phyloP scores from a whole-genome alignment of 2,797 vertebrate species.

The Ptychadena robeensis region DNA sequence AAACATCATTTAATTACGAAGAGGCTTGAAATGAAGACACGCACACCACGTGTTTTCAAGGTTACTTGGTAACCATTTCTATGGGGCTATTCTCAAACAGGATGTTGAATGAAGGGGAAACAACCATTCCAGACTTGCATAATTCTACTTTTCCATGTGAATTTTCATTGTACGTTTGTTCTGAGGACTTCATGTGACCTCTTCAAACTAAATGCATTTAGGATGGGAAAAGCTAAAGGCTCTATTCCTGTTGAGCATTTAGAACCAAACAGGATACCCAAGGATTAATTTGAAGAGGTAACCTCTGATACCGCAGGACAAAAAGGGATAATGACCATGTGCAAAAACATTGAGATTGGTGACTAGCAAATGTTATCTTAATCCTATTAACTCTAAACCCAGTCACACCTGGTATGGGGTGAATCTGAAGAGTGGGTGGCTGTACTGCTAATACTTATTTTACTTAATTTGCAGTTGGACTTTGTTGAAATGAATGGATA shows the following conservation, averaged over 20 bases:
- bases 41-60: slow-evolving; percentile 28
- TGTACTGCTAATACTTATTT: slow-evolving; percentile 39
- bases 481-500: slow-evolving; percentile 27
- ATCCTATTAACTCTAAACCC: slow-evolving; percentile 58
- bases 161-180: slow-evolving; percentile 22
- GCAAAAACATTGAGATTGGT: slow-evolving; percentile 52
- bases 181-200: slow-evolving; percentile 47
- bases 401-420: slow-evolving; percentile 55
- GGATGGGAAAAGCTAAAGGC: slow-evolving; percentile 47
- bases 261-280: slow-evolving; percentile 48
- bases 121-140: slow-evolving; percentile 37
- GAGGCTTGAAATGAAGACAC: slow-evolving; percentile 29
- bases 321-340: slow-evolving; percentile 55
- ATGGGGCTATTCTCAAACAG: slow-evolving; percentile 43
- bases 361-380: slow-evolving; percentile 57
- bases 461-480: slow-evolving; percentile 48
- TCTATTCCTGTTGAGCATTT: slow-evolving; percentile 39
- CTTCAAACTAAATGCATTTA: slow-evolving; percentile 51
- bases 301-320: slow-evolving; percentile 54
- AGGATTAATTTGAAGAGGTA: slow-evolving; percentile 56
- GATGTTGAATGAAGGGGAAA: slow-evolving; percentile 42
- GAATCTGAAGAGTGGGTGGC: slow-evolving; percentile 22
- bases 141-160: slow-evolving; percentile 42
- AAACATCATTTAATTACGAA: slow-evolving; percentile 40
- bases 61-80: slow-evolving; percentile 52